Evolutionary conservation across 1,140 invertebrate genomes (phyloP), one percentile per base, ranked within the genome.

Genomic region (Leucophenga varia): DNA sequence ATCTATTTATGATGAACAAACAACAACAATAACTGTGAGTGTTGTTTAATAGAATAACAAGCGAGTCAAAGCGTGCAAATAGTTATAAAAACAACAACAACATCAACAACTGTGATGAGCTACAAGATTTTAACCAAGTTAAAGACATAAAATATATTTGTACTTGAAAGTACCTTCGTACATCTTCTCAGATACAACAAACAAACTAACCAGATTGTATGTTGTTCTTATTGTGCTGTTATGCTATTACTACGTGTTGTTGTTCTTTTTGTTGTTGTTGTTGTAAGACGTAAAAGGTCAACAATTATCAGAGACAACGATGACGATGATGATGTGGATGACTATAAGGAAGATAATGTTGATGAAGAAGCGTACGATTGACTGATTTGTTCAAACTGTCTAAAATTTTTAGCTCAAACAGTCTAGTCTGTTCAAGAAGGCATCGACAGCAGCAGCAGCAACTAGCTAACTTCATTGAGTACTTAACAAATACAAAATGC

Each of bases 1-100:
- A 57, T 67, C 64, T 67, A 57, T 67, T 67, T 67, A 67, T 65
- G 63, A 65, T 57, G 63, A 61, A 55, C 63, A 65, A 65, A 65
- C 64, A 57, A 41, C 35, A 12, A 16, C 35, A 16, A 17, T 12
- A 12, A 19, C 35, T 5, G 16, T 17, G 8, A 9, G 13, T 17
- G 17, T 17, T 5, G 32, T 10, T 14, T n/a, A 39, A 17, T 18
- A 25, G 22, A 25, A 25, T 25, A 25, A 25, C 22, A 25, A 25
- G 22, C 22, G 12, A 61, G 55, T 48, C 63, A 56, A 55, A 49
- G 55, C 55, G 63, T 58, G 49, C 56, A 65, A 65, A 65, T 59
- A 65, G 63, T 67, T 59, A 67, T 65, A 67, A 65, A 65, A 67
- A 65, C 63, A 65, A 65, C 52, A 52, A 67, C 58, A n/a, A n/a